Percentiles rank a stretch among this genome's conserved stretches.
Evolutionary conservation across 64 coral and sea anemone species (phyloP).

Genomic region (Anthopleura sola): DNA sequence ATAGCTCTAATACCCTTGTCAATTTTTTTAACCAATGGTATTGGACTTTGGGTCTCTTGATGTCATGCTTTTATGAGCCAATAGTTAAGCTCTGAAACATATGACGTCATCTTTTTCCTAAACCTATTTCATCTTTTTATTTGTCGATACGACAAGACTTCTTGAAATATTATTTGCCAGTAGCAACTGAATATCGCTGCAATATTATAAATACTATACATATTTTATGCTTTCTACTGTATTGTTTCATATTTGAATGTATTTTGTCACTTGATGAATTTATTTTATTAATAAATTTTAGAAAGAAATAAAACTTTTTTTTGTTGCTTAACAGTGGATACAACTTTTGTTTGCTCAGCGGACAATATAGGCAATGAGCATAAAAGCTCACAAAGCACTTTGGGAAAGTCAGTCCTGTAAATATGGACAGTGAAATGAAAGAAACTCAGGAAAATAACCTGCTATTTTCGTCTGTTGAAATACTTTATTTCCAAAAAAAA

Average conservation of each 20-base stretch:
- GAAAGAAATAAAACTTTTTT: not conserved
- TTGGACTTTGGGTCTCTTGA: not conserved
- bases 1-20: too few relatives aligned
- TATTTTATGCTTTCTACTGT: not conserved
- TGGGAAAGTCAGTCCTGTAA: too few relatives aligned
- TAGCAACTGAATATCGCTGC: not conserved
- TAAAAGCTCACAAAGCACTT: too few relatives aligned
- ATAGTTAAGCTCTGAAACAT: not conserved
- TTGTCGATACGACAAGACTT: not conserved
- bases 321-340: not conserved
- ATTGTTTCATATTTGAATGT: not conserved
- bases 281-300: slow-evolving; percentile 7
- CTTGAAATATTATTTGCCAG: not conserved
- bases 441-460: too few relatives aligned
- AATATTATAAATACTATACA: slow-evolving; percentile 21
- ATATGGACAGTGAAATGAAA: too few relatives aligned
- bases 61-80: not conserved
- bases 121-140: not conserved
- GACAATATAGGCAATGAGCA: not conserved
- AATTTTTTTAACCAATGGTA: not conserved
- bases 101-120: not conserved
- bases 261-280: not conserved
- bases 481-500: too few relatives aligned
- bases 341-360: not conserved
- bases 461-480: too few relatives aligned